Evolutionary conservation across 1,140 invertebrate species (phyloP).

Genomic region (Monomorium pharaonis): DNA sequence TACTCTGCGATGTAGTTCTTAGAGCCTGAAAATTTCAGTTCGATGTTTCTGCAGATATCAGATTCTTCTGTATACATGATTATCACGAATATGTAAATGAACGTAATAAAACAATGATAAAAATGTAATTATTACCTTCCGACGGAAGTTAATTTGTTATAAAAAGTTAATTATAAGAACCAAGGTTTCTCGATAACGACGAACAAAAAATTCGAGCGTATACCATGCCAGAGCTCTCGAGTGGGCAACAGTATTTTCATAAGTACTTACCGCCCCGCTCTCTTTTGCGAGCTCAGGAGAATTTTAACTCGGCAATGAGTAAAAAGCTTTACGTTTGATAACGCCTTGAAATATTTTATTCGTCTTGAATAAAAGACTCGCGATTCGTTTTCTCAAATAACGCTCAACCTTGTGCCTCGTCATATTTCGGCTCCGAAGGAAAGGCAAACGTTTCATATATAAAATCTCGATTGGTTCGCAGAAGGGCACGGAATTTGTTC

Average conservation of each 20-base stretch:
- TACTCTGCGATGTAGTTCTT: not conserved
- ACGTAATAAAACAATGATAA: not conserved
- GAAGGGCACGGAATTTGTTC: slow-evolving; percentile 17
- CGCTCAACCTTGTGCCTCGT: not conserved
- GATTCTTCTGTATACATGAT: not conserved
- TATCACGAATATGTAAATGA: not conserved
- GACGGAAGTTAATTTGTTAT: not conserved
- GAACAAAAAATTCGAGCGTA: slow-evolving; percentile 26
- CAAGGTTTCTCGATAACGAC: slow-evolving; percentile 12
- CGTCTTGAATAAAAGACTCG: slow-evolving; percentile 5
- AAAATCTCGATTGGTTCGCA: slow-evolving; percentile 11
- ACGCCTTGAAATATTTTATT: slow-evolving; percentile 20
- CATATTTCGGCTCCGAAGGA: slow-evolving; percentile 2
- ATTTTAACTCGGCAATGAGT: slow-evolving; percentile 22
- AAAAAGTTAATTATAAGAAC: slow-evolving; percentile 19
- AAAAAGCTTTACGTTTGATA: slow-evolving; percentile 22
- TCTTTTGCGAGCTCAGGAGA: not conserved
- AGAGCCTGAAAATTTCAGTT: not conserved
- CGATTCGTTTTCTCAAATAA: slow-evolving; percentile 21
- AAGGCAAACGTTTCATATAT: not conserved
- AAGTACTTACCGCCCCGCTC: slow-evolving; percentile 29
- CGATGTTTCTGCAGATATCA: slow-evolving; percentile 10
- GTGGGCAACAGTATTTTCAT: slow-evolving; percentile 23
- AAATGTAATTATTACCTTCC: slow-evolving; percentile 12
- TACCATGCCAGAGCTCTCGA: not conserved